Evolutionary conservation across 1,140 invertebrate genomes (phyloP), one percentile per base, ranked within the genome.

Genomic region (Nylanderia fulva): DNA sequence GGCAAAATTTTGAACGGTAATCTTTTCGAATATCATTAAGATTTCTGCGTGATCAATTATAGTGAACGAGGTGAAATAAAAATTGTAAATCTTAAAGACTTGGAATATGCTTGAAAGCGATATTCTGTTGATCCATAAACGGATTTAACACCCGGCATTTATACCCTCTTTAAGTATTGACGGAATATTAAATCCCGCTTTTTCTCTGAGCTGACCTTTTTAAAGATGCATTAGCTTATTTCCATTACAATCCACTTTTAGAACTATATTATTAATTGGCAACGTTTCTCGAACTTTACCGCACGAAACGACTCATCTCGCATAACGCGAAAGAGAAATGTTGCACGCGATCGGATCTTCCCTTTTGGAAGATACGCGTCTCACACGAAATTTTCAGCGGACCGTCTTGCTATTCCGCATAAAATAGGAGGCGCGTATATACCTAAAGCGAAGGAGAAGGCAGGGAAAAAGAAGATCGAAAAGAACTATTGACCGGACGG

Each of bases 401-500:
- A 69, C 64, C 45, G 29, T 58, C 48, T 52, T 42, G 77, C 77
- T 64, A 80, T 71, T 71, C 27, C 52, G 77, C 24, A 71, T 82
- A 54, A 71, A 82, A 71, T 60, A 71, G 52, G 18, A 71, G 27
- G 60, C 60, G 39, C 27, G 29, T 52, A 52, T 77, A 24, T 64
- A 80, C 13, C 66, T n/a, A 52, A 24, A 82, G 77, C 58, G 71
- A 61, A 29, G 60, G 3, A 27, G 39, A n/a, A n/a, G n/a, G 86
- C 84, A 45, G 36, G 64, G 21, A 63, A 69, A 52, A 71, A 80
- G 84, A 63, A 66, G 71, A 69, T 82, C 87, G 85, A 91, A 89
- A 87, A 71, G 79, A 86, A 86, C 72, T 90, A 89, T 90, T 90
- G 86, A 92, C 88, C 91, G 85, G 77, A 68, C 24, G 77, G 82